Evolutionary conservation across 2,888 invertebrate genomes (phyloP).

Genomic region (Brachyptera risi): DNA sequence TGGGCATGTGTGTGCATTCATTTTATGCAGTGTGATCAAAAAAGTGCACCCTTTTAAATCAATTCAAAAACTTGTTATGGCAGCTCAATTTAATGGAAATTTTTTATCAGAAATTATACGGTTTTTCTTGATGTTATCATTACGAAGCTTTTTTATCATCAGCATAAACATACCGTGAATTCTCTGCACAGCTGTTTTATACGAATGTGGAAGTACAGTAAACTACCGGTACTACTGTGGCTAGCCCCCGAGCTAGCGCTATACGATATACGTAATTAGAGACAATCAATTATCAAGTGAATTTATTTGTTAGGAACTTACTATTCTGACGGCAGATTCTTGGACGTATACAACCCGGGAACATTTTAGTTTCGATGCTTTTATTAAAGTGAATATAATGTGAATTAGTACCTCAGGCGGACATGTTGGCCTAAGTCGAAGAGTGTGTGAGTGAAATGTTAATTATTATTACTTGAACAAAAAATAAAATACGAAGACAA

Average conservation of each 20-base stretch:
- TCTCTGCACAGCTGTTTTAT: conserved; percentile 16
- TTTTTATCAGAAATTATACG: no score
- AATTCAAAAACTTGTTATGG: conserved; percentile 11
- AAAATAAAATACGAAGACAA: conserved; percentile 19
- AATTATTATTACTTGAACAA: conserved; percentile 5
- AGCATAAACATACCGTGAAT: neutral
- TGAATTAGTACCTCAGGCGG: conserved; percentile 16
- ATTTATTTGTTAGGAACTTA: neutral
- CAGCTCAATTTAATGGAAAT: conserved; percentile 9
- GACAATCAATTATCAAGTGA: conserved; percentile 28
- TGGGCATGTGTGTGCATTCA: conserved; percentile 7
- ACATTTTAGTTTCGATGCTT: conserved; percentile 13
- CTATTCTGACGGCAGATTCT: conserved; percentile 6
- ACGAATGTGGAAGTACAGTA: neutral
- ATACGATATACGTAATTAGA: conserved; percentile 32
- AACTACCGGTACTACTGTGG: no score
- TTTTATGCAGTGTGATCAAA: conserved; percentile 20
- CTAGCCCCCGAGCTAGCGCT: conserved; percentile 20
- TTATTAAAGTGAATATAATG: conserved; percentile 19
- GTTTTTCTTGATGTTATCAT: conserved; percentile 12
- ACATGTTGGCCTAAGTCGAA: conserved; percentile 17
- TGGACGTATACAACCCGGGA: conserved; percentile 9
- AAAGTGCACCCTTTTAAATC: conserved; percentile 16
- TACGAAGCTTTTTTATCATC: conserved; percentile 15
- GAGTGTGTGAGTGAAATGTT: conserved; percentile 17